phyloP scores from a whole-genome alignment of 1,140 invertebrate species.

The Periplaneta americana region DNA sequence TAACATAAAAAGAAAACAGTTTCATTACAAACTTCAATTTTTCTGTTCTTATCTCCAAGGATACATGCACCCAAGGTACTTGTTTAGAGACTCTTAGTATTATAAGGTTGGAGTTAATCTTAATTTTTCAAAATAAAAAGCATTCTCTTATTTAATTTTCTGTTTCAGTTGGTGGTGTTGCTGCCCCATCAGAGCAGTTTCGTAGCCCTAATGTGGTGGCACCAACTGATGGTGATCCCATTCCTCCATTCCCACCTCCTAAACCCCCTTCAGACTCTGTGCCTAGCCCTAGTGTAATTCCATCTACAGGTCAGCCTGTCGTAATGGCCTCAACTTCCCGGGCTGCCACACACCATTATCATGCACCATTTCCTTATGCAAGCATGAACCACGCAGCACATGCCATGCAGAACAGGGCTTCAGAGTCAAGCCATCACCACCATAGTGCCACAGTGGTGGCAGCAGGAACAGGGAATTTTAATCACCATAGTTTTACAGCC shows the following conservation, averaged over 20 bases:
- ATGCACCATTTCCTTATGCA: slow-evolving; percentile 73
- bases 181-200: slow-evolving; percentile 50
- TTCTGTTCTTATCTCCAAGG: no score
- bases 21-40: no score
- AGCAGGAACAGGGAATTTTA: background rate
- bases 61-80: no score
- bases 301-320: slow-evolving; percentile 24
- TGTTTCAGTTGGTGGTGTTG: background rate
- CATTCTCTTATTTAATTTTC: background rate
- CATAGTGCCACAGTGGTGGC: background rate
- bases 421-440: slow-evolving; percentile 25
- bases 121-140: no score
- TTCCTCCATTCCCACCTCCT: slow-evolving; percentile 40
- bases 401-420: slow-evolving; percentile 20
- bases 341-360: slow-evolving; percentile 34
- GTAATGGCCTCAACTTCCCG: slow-evolving; percentile 25
- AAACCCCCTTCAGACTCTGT: background rate
- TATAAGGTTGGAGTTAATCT: no score
- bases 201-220: slow-evolving; percentile 80
- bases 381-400: slow-evolving; percentile 80
- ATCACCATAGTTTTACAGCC: slow-evolving; percentile 13
- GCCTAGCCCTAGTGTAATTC: slow-evolving; percentile 13
- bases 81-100: no score
- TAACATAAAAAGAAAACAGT: no score
- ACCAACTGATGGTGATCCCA: slow-evolving; percentile 47